A percentile compares a stretch with the other conserved stretches of the same genome.
phyloP scores from a whole-genome alignment of 2,113 vertebrate genomes.

The Zapus hudsonius region DNA sequence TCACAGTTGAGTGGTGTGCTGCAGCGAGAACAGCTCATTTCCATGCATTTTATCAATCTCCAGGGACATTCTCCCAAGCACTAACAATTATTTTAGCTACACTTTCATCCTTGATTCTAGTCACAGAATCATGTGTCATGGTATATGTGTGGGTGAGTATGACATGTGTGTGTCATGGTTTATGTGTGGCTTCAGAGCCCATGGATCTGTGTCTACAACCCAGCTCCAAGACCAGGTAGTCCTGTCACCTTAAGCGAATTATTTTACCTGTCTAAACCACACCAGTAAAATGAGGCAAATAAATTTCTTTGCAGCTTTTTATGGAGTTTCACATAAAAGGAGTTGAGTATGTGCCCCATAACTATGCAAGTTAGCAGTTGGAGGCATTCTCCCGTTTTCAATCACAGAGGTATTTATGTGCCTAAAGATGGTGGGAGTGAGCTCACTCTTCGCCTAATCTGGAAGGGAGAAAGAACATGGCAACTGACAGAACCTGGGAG shows the following conservation, averaged over 20 bases:
- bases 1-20: neutral
- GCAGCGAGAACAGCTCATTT: no score
- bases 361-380: no score
- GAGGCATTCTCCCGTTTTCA: neutral
- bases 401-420: neutral
- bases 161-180: no score
- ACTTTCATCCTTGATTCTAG: neutral
- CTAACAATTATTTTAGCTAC: neutral
- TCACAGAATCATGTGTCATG: no score
- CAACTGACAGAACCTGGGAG: neutral
- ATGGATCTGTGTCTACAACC: fast-evolving
- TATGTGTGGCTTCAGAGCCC: neutral
- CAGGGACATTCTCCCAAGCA: neutral
- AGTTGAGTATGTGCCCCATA: neutral
- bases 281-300: neutral
- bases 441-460: neutral
- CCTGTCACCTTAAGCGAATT: neutral
- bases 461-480: neutral
- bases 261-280: neutral
- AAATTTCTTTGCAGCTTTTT: neutral
- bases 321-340: neutral
- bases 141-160: no score
- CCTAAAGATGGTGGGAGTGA: neutral
- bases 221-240: neutral
- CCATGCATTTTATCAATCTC: neutral